These are phyloP conservation scores for Nerophis lumbriciformis DNA, from an alignment of 2,113 vertebrate genomes.

Conservation along the genomic window DNA sequence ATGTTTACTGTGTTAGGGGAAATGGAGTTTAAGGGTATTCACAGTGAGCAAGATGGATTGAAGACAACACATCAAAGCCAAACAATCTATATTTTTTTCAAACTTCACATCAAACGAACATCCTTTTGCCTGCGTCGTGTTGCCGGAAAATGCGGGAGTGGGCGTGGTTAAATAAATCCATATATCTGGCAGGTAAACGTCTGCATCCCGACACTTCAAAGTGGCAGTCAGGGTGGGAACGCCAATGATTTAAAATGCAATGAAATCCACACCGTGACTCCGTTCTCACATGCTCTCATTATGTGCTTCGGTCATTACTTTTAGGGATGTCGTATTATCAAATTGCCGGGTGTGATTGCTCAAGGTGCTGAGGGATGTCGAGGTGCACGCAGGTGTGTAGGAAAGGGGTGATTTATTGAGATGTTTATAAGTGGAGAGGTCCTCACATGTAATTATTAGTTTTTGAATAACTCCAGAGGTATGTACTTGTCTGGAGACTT, in stretches of 20 bases:
- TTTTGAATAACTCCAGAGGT: slow-evolving; percentile 19
- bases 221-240: slow-evolving; percentile 24
- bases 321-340: slow-evolving; percentile 34
- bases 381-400: slow-evolving; percentile 48
- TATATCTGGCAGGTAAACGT: slow-evolving; percentile 53
- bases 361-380: slow-evolving; percentile 36
- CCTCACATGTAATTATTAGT: slow-evolving; percentile 48
- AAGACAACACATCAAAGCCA: slow-evolving; percentile 62
- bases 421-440: slow-evolving; percentile 17
- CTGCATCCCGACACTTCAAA: slow-evolving; percentile 64
- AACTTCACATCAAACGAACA: slow-evolving; percentile 58
- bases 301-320: slow-evolving; percentile 32
- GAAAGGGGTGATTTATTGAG: slow-evolving; percentile 46
- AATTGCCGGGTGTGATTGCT: slow-evolving; percentile 50
- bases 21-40: background rate
- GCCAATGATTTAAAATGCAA: slow-evolving; percentile 55
- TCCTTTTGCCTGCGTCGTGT: slow-evolving; percentile 47
- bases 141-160: slow-evolving; percentile 51
- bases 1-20: background rate
- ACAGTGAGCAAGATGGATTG: slow-evolving; percentile 11
- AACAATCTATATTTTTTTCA: slow-evolving; percentile 47
- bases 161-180: slow-evolving; percentile 37
- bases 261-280: slow-evolving; percentile 42
- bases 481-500: slow-evolving; percentile 44
- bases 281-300: slow-evolving; percentile 28